Base-by-base conservation (phyloP, 2,888 invertebrate species). In the Endotricha flammealis region DNA sequence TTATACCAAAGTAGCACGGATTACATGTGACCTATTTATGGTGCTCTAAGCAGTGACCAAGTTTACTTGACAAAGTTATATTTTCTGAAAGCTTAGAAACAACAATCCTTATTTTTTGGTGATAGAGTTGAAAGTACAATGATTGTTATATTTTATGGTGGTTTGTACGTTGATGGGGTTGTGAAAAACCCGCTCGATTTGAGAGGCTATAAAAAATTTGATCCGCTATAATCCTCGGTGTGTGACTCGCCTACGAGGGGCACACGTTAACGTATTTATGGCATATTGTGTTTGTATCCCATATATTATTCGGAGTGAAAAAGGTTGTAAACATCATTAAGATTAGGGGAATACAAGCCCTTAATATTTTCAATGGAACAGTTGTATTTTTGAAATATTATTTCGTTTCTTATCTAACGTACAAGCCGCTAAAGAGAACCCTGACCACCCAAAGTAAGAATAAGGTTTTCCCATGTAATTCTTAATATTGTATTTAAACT, bases 191-290 rank as follows among this genome's bases (percentile, higher is more conserved):
- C 38, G 28, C 33, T 40, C 33, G 35, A 41, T 43, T 47, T 38
- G 33, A 44, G 45, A 34, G 41, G 32, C 29, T 39, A 43, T 51
- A 50, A 49, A 48, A 44, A 38, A 42, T 43, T 44, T 41, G 41
- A 46, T 37, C 42, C 32, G 10, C 11, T 38, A 41, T 38, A 41
- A 39, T 40, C 35, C 31, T 29, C 17, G 12, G 29, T 31, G 28
- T 31, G 35, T 31, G 28, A 25, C 14, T 29, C 14, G 13, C 9
- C 23, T 25, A 29, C n/a, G 11, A 13, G 33, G 29, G 36, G 23
- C 27, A 10, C 38, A 27, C 35, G 36, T 38, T 25, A 22, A 31
- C 30, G 16, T 36, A 36, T 42, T 41, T 41, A 36, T 29, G 29
- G 3, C 17, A 17, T 29, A 36, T 36, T 22, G 31, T 30, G 33